phyloP scores from a whole-genome alignment of 2,888 invertebrate genomes.

The Meghimatium bilineatum region DNA sequence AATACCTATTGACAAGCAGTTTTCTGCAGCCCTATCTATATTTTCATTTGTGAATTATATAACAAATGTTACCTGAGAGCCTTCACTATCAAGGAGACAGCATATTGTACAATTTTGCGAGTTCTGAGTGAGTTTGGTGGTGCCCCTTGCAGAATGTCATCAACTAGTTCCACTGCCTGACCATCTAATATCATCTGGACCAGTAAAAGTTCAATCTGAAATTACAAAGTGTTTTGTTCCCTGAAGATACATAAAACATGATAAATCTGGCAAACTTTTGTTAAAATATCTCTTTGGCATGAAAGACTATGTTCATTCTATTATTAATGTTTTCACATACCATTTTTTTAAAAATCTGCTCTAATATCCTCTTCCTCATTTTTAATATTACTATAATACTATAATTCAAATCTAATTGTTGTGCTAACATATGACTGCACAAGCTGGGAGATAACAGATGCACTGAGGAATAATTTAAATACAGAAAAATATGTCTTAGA shows the following conservation, averaged over 20 bases:
- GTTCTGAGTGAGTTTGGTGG: slow-evolving; percentile 59
- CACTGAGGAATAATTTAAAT: no score
- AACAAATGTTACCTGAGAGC: slow-evolving; percentile 58
- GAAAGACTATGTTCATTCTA: background rate
- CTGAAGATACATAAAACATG: background rate
- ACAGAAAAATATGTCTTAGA: no score
- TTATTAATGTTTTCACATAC: no score
- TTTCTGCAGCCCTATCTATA: no score
- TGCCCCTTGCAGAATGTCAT: slow-evolving; percentile 58
- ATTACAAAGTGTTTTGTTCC: background rate
- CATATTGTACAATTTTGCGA: slow-evolving; percentile 59
- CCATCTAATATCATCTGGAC: slow-evolving; percentile 68
- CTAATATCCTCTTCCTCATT: no score
- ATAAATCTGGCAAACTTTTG: background rate
- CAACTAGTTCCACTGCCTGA: slow-evolving; percentile 61
- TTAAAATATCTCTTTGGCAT: background rate
- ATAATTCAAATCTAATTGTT: no score
- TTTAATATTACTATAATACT: no score
- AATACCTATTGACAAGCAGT: no score
- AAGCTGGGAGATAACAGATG: no score
- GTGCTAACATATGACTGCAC: no score
- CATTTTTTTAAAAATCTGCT: no score
- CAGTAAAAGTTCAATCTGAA: slow-evolving; percentile 65
- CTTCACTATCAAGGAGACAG: slow-evolving; percentile 57
- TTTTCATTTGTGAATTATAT: no score